Evolutionary conservation across 2,888 invertebrate genomes (phyloP).

Genomic region (Drosophila histrio): DNA sequence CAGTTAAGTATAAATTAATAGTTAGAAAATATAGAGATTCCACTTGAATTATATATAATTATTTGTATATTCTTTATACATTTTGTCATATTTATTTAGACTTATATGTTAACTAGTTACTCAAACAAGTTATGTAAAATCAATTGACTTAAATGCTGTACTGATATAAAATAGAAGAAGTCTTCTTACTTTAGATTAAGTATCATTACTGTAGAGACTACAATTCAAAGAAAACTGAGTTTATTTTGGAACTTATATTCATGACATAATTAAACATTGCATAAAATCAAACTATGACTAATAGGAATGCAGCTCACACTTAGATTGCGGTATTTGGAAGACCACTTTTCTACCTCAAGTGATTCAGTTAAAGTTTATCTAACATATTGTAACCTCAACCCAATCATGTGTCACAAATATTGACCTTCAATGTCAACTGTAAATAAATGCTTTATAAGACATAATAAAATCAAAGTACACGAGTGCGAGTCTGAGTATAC

Average conservation of each 20-base stretch:
- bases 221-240: background rate
- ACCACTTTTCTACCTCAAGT: constrained; percentile 20
- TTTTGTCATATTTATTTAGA: no score
- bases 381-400: constrained; percentile 36
- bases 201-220: no score
- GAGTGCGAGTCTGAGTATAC: constrained; percentile 3
- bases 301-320: background rate
- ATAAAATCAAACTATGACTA: background rate
- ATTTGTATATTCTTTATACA: no score
- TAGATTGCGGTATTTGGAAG: background rate
- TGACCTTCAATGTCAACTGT: constrained; percentile 44
- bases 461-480: constrained; percentile 50
- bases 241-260: background rate
- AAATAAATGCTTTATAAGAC: constrained; percentile 32
- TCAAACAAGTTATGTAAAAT: no score
- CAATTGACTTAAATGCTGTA: no score
- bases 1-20: no score
- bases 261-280: background rate
- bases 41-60: no score
- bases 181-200: no score
- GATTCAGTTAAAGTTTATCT: constrained; percentile 18
- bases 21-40: no score
- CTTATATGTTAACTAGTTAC: no score
- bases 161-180: background rate
- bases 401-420: constrained; percentile 32